phyloP scores from a whole-genome alignment of 2,797 vertebrate species.

The Falco biarmicus region DNA sequence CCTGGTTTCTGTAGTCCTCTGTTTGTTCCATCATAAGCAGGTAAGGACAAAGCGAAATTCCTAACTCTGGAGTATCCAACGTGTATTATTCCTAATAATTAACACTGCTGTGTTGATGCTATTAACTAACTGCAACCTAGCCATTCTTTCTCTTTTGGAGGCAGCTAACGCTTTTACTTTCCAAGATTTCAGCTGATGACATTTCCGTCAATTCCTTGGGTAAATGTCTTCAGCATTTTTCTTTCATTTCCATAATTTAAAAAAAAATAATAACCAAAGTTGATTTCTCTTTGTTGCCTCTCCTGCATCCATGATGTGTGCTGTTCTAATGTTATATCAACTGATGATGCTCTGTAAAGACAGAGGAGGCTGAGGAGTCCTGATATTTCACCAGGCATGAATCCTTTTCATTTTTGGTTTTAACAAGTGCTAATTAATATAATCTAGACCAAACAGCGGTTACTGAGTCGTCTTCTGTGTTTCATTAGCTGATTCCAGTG shows the following conservation, averaged over 20 bases:
- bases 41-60: conserved; percentile 46
- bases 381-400: neutral
- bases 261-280: neutral
- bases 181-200: neutral
- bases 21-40: neutral
- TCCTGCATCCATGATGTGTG: neutral
- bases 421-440: neutral
- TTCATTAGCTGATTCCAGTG: neutral
- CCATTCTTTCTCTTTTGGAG: neutral
- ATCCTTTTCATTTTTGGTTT: neutral
- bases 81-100: neutral
- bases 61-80: neutral
- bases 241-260: neutral
- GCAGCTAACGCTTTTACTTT: neutral
- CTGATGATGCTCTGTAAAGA: neutral
- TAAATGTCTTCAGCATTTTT: neutral
- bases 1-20: neutral
- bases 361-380: neutral
- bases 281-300: neutral
- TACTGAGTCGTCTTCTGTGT: neutral
- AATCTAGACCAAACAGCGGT: neutral
- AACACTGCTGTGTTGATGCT: neutral
- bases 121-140: neutral
- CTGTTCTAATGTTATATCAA: neutral
- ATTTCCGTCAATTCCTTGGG: neutral